Evolutionary conservation across 2,888 invertebrate species (phyloP).

Genomic region (Caenorhabditis panamensis): DNA sequence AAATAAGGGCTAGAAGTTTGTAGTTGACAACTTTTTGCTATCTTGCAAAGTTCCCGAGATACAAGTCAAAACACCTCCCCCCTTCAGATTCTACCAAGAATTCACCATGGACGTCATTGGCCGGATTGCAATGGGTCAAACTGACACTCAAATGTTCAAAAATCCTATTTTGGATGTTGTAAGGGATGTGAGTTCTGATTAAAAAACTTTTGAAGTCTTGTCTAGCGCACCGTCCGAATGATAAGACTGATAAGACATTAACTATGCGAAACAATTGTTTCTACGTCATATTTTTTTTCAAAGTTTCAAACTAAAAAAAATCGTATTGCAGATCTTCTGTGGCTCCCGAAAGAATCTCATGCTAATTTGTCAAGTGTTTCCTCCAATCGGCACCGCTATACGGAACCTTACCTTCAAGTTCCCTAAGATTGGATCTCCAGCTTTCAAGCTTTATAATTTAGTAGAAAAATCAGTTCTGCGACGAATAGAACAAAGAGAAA

Average conservation of each 20-base stretch:
- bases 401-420: conserved; percentile 34
- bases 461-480: conserved; percentile 36
- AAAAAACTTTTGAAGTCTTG: no score
- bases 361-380: conserved; percentile 35
- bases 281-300: neutral
- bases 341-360: conserved; percentile 22
- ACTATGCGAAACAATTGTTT: no score
- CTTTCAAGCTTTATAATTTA: conserved; percentile 19
- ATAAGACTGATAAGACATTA: neutral
- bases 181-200: conserved; percentile 32
- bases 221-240: no score
- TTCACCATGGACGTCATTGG: conserved; percentile 71
- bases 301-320: neutral
- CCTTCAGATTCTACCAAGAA: conserved; percentile 65
- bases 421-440: conserved; percentile 11
- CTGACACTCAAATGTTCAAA: no score
- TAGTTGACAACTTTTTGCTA: no score
- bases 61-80: no score
- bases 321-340: conserved; percentile 38
- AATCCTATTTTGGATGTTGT: conserved; percentile 41
- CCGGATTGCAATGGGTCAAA: conserved; percentile 70
- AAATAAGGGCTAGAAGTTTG: no score
- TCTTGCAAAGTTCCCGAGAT: no score
- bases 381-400: conserved; percentile 23
- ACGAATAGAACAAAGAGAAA: conserved; percentile 54